Conservation (phyloP, 1,140 invertebrate genomes). For the Whitmania pigra region DNA sequence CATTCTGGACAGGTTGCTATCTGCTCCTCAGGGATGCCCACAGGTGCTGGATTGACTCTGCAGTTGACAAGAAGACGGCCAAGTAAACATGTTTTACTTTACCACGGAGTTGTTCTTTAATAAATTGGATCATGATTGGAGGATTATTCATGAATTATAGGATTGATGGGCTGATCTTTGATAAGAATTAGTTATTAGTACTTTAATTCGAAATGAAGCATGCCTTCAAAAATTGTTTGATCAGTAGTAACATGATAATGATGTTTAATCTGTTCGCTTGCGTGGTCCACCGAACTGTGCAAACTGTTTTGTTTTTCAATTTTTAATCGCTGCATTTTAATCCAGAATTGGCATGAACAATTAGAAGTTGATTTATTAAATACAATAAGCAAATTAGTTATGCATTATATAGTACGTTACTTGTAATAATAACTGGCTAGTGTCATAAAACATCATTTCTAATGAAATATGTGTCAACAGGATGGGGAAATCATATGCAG, state of each 20-base stretch:
- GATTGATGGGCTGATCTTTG: too few relatives aligned
- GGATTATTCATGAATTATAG: too few relatives aligned
- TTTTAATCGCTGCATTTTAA: neutral
- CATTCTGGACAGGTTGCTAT: neutral
- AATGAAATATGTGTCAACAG: neutral
- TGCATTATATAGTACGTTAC: too few relatives aligned
- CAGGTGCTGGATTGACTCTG: slow-evolving; percentile 1
- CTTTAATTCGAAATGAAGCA: too few relatives aligned
- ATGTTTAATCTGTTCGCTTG: neutral
- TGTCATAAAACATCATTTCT: neutral
- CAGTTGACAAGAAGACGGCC: neutral
- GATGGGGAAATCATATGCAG: neutral
- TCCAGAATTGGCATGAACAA: too few relatives aligned
- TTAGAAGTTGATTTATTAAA: too few relatives aligned
- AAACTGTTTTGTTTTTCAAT: neutral
- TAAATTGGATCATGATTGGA: too few relatives aligned
- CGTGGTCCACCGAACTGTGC: neutral
- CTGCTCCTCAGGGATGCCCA: neutral
- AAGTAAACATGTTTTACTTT: neutral
- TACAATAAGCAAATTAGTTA: too few relatives aligned
- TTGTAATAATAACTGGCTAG: too few relatives aligned
- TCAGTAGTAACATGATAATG: neutral
- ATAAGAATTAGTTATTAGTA: too few relatives aligned
- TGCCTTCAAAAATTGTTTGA: neutral
- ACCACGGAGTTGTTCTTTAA: neutral